Evolutionary conservation across 2,797 vertebrate genomes (phyloP).

Genomic region (Tapera naevia): DNA sequence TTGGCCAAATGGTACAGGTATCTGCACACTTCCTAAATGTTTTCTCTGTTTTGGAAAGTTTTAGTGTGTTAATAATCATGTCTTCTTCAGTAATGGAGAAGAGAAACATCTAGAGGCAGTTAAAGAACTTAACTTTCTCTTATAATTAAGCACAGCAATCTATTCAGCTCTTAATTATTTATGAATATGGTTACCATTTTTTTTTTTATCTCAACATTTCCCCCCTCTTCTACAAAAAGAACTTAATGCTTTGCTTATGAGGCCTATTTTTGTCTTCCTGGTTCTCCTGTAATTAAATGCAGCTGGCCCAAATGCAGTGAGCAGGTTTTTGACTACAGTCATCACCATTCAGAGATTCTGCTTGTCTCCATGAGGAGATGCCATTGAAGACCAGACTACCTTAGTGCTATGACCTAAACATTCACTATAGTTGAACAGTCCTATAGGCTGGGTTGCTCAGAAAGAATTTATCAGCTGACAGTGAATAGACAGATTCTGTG

Average conservation of each 20-base stretch:
- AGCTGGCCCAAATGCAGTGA: not conserved
- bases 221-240: not conserved
- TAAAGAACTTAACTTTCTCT: not conserved
- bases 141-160: not conserved
- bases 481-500: fast-evolving
- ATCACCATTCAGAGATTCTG: not conserved
- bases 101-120: not conserved
- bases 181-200: not conserved
- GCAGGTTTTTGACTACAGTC: not conserved
- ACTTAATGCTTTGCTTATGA: fast-evolving
- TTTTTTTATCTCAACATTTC: not conserved
- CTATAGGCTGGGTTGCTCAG: not conserved
- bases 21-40: not conserved
- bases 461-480: not conserved
- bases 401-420: not conserved
- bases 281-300: not conserved
- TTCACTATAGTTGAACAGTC: not conserved
- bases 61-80: not conserved
- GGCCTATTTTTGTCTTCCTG: not conserved
- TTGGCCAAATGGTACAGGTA: not conserved
- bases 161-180: not conserved
- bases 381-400: not conserved
- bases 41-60: not conserved
- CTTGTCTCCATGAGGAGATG: fast-evolving
- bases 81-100: not conserved